Percentiles rank a stretch among this genome's conserved stretches.
Evolutionary conservation across 1,140 invertebrate species (phyloP).

Genomic region (Tetramorium parvispinum): DNA sequence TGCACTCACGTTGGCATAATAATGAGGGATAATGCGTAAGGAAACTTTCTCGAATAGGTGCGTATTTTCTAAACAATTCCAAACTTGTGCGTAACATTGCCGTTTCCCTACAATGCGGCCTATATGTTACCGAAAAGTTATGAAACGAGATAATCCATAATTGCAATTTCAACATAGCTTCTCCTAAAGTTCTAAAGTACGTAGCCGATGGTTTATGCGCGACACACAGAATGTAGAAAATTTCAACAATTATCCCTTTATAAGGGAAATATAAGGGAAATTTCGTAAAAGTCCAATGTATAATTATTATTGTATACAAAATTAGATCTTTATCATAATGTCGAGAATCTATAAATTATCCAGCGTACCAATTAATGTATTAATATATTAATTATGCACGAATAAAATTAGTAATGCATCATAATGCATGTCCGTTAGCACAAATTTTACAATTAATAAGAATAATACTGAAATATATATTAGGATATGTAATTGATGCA

Average conservation of each 20-base stretch:
- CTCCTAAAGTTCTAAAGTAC: constrained; percentile 29
- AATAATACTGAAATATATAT: constrained; percentile 15
- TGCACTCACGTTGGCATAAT: not conserved
- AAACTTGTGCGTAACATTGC: constrained; percentile 19
- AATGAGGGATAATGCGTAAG: not conserved
- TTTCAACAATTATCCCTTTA: constrained; percentile 58
- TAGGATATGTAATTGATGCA: not conserved
- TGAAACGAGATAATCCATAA: constrained; percentile 56
- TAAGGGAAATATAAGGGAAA: too few relatives aligned
- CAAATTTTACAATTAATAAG: not conserved
- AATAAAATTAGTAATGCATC: not conserved
- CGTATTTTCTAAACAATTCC: constrained; percentile 40
- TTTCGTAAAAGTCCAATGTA: not conserved
- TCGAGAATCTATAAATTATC: not conserved
- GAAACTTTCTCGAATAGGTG: constrained; percentile 11
- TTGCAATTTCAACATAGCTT: constrained; percentile 36
- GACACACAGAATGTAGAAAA: constrained; percentile 22
- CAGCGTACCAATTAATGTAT: not conserved
- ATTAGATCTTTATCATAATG: not conserved
- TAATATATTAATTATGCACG: not conserved
- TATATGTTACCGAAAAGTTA: constrained; percentile 37
- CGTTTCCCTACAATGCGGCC: not conserved
- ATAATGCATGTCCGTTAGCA: not conserved
- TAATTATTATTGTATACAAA: constrained; percentile 18
- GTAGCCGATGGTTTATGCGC: constrained; percentile 1